phyloP scores from a whole-genome alignment of 2,797 vertebrate species.

The Rhinichthys osculus region DNA sequence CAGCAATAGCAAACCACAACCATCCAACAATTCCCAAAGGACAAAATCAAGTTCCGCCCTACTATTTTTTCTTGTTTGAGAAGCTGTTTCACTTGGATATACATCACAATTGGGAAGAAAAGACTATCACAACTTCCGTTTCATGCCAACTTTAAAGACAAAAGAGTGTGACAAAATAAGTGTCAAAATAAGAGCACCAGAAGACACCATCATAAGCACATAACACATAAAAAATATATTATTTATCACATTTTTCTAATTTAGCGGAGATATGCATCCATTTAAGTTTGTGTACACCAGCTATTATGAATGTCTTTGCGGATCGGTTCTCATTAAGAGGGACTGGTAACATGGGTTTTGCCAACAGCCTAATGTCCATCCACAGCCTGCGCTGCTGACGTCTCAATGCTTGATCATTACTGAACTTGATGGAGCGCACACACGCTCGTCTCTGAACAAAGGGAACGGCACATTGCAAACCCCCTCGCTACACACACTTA shows the following conservation, averaged over 20 bases:
- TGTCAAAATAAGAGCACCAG: neutral
- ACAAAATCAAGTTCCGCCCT: too few species aligned
- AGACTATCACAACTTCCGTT: neutral
- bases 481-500: conserved; percentile 6
- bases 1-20: neutral
- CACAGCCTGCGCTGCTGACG: neutral
- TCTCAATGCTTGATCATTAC: conserved; percentile 35
- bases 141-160: neutral
- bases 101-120: neutral
- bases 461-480: neutral
- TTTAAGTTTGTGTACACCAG: neutral
- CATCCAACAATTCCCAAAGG: too few species aligned
- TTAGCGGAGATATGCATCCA: neutral
- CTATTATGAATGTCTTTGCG: neutral
- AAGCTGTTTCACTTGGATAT: neutral
- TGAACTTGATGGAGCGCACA: conserved; percentile 13
- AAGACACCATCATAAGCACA: conserved; percentile 2
- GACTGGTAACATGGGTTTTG: neutral
- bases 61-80: too few species aligned
- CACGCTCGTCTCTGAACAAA: conserved; percentile 7
- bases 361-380: neutral
- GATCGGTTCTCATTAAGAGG: neutral
- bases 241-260: neutral
- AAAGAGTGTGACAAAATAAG: too few species aligned
- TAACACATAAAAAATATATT: neutral